phyloP scores from a whole-genome alignment of 2,113 vertebrate species.

The Mystacornis crossleyi region DNA sequence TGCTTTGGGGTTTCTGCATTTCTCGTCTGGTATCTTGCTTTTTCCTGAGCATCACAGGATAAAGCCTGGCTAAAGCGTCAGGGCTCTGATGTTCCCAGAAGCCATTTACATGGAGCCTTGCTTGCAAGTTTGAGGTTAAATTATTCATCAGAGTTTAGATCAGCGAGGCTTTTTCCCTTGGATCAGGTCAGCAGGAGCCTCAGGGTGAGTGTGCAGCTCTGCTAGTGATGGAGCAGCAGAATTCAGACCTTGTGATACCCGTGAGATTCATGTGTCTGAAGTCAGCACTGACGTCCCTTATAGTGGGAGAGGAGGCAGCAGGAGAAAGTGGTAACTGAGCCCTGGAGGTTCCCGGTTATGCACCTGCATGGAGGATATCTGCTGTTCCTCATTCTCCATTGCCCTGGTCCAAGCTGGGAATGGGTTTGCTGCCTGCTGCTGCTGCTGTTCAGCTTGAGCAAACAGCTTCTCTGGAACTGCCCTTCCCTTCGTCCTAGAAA shows the following conservation, averaged over 20 bases:
- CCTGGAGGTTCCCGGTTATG: not conserved
- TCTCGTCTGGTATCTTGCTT: not conserved
- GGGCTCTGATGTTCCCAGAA: not conserved
- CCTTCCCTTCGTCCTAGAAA: not conserved
- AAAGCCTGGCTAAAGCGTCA: not conserved
- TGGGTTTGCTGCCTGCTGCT: not conserved
- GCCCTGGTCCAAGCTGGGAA: not conserved
- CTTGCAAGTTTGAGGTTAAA: not conserved
- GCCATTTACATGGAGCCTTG: not conserved
- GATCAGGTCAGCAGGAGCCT: not conserved
- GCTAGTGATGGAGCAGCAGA: not conserved
- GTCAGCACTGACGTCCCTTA: not conserved
- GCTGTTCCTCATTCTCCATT: not conserved
- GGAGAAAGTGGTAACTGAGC: not conserved
- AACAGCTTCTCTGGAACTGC: not conserved
- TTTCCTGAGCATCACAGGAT: not conserved
- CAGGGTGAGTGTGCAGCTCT: not conserved
- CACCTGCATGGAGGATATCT: not conserved
- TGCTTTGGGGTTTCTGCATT: not conserved
- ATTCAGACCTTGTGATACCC: not conserved
- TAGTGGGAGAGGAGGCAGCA: not conserved
- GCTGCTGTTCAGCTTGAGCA: not conserved
- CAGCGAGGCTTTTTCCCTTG: not conserved
- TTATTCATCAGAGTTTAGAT: not conserved
- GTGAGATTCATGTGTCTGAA: not conserved